These are phyloP conservation scores for Oxyura jamaicensis DNA, from an alignment of 2,113 vertebrate genomes.

Conservation along the genomic window DNA sequence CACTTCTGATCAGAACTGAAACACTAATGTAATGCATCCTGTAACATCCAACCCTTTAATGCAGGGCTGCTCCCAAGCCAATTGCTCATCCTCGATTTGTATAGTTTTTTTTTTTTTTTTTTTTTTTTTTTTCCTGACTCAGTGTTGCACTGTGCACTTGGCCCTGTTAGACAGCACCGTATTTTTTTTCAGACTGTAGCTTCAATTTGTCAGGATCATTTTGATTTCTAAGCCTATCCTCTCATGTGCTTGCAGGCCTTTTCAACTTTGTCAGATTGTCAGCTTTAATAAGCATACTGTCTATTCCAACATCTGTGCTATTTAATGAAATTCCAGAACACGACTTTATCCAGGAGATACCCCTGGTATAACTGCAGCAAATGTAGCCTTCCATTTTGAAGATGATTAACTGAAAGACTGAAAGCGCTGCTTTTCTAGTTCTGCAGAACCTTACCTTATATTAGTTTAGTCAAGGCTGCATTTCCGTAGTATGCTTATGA, in stretches of 20 bases:
- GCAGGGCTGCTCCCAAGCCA: fast-evolving
- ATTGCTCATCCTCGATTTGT: not conserved
- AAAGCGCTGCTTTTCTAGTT: not conserved
- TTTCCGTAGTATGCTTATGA: not conserved
- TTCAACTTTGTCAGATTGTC: slow-evolving; percentile 29
- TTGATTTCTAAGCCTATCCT: not conserved
- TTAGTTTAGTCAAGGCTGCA: not conserved
- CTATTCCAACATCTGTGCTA: not conserved
- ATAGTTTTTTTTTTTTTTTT: no score
- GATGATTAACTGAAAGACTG: not conserved
- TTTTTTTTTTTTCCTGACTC: not conserved
- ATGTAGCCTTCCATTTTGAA: not conserved
- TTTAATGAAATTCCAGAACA: not conserved
- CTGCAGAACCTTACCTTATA: not conserved
- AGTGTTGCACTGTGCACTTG: not conserved
- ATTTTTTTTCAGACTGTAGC: slow-evolving; percentile 3
- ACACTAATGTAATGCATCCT: not conserved
- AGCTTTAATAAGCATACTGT: not conserved
- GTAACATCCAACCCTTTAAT: not conserved
- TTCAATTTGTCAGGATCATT: slow-evolving; percentile 1
- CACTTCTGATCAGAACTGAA: not conserved
- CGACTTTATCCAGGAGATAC: not conserved
- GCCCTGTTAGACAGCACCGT: not conserved
- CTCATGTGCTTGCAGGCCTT: slow-evolving; percentile 3
- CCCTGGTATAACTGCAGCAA: not conserved